Conservation (phyloP, 2,797 vertebrate species). For the Gastrophryne carolinensis region DNA sequence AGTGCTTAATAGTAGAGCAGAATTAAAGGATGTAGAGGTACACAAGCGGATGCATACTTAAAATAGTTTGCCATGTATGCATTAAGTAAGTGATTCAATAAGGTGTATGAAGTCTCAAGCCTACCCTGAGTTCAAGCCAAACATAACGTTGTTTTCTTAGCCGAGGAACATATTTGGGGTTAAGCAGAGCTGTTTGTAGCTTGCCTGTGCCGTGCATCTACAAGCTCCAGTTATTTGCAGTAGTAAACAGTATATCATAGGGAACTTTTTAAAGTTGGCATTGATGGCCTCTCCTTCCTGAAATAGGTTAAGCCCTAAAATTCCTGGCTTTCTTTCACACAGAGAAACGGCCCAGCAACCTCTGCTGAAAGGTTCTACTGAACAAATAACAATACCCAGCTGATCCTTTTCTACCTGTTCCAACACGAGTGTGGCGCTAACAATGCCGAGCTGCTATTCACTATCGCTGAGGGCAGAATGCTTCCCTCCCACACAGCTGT, state of each 20-base stretch:
- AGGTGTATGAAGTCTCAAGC: not conserved
- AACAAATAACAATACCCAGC: constrained; percentile 58
- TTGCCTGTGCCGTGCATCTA: constrained; percentile 16
- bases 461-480: constrained; percentile 43
- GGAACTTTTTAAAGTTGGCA: constrained; percentile 28
- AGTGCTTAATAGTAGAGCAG: not conserved
- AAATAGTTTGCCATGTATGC: not conserved
- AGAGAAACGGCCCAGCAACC: constrained; percentile 32
- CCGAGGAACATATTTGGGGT: constrained; percentile 12
- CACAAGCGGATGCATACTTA: not conserved
- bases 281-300: constrained; percentile 15
- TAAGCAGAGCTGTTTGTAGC: constrained; percentile 19
- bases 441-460: constrained; percentile 42
- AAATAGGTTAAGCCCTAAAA: constrained; percentile 38
- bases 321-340: constrained; percentile 38
- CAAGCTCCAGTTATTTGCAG: constrained; percentile 3
- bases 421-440: constrained; percentile 52
- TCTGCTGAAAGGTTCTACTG: constrained; percentile 51
- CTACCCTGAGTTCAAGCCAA: not conserved
- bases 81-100: not conserved
- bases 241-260: constrained; percentile 25
- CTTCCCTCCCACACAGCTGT: constrained; percentile 52
- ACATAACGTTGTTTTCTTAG: not conserved
- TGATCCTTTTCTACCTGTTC: constrained; percentile 60
- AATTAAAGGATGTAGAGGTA: not conserved